Percentiles rank a stretch among this genome's conserved stretches.
Evolutionary conservation across 1,140 invertebrate species (phyloP).

Genomic region (Procambarus virginalis): DNA sequence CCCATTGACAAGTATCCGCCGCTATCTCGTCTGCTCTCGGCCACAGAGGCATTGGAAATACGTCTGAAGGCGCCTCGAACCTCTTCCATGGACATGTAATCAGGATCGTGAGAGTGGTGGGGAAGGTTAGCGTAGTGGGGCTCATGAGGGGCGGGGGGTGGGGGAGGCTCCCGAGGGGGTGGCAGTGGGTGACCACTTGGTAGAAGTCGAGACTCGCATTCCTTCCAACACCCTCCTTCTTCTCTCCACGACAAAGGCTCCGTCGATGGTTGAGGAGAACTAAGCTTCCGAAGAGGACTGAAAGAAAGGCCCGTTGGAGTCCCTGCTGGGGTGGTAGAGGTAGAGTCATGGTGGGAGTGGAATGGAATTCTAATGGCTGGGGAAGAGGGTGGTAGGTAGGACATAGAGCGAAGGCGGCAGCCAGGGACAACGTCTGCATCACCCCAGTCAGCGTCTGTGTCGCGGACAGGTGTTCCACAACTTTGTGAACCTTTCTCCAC

Average conservation of each 20-base stretch:
- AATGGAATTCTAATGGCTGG: conserved; percentile 67
- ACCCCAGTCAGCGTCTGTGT: conserved; percentile 32
- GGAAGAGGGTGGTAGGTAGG: conserved; percentile 63
- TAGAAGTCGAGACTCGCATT: conserved; percentile 43
- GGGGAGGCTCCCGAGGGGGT: conserved; percentile 55
- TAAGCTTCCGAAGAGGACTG: conserved; percentile 54
- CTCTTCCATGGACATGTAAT: conserved; percentile 70
- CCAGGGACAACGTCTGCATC: conserved; percentile 47
- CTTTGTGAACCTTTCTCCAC: conserved; percentile 58
- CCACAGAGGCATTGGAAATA: conserved; percentile 50
- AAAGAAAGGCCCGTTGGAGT: conserved; percentile 50
- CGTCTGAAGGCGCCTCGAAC: conserved; percentile 65
- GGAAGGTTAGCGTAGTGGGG: conserved; percentile 70
- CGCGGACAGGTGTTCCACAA: conserved; percentile 35
- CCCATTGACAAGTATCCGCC: conserved; percentile 66
- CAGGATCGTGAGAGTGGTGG: conserved; percentile 66
- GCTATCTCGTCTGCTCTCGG: conserved; percentile 49
- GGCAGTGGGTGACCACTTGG: conserved; percentile 27
- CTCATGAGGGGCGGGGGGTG: conserved; percentile 51
- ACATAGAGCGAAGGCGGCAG: conserved; percentile 62
- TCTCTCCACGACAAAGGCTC: conserved; percentile 38
- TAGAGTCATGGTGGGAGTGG: conserved; percentile 58
- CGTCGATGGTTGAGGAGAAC: conserved; percentile 46
- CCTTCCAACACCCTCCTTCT: conserved; percentile 51
- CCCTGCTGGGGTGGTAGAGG: conserved; percentile 58